Evolutionary conservation across 2,888 invertebrate genomes (phyloP).

Genomic region (Digitonthophagus gazella): DNA sequence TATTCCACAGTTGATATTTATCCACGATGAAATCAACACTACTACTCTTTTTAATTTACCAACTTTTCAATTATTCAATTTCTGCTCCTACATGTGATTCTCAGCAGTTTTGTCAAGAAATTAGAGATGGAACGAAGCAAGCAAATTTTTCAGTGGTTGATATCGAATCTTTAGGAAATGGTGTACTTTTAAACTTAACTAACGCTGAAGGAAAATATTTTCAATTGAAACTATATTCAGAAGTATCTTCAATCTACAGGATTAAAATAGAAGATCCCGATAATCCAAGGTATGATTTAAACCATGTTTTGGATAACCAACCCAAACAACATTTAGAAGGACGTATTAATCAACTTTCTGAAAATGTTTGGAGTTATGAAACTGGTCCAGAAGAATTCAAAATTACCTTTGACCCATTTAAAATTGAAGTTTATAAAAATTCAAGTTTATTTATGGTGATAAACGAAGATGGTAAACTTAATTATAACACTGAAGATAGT

Average conservation of each 20-base stretch:
- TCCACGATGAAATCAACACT: too few species aligned
- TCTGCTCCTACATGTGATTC: too few species aligned
- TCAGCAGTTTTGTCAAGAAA: too few species aligned
- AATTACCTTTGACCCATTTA: slow-evolving; percentile 78
- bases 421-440: slow-evolving; percentile 70
- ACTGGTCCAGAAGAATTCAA: too few species aligned
- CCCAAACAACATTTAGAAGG: too few species aligned
- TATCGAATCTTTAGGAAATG: too few species aligned
- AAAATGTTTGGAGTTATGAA: too few species aligned
- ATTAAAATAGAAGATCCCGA: slow-evolving; percentile 25
- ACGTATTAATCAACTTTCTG: too few species aligned
- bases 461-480: slow-evolving; percentile 29
- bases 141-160: too few species aligned
- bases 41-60: too few species aligned
- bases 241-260: slow-evolving; percentile 19
- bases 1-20: slow-evolving; percentile 76
- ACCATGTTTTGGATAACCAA: slow-evolving; percentile 21
- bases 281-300: slow-evolving; percentile 20
- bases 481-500: slow-evolving; percentile 45
- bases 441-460: slow-evolving; percentile 68
- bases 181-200: slow-evolving; percentile 67
- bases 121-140: too few species aligned
- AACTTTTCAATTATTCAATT: too few species aligned
- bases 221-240: neutral
- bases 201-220: slow-evolving; percentile 28